These are phyloP conservation scores for Gasterosteus aculeatus DNA, from an alignment of 2,113 vertebrate species.

Conservation along the genomic window DNA sequence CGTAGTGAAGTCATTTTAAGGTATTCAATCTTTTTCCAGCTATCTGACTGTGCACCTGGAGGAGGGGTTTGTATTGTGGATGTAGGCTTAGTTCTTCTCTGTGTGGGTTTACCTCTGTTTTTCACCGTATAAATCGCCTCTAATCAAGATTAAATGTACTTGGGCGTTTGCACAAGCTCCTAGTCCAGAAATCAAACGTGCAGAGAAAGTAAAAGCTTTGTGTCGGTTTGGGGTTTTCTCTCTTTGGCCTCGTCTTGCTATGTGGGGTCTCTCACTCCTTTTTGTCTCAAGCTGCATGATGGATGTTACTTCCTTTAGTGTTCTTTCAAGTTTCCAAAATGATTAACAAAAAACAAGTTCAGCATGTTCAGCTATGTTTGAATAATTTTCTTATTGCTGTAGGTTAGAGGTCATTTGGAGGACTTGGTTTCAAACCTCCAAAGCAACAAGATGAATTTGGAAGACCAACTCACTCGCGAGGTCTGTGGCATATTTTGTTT, in stretches of 20 bases:
- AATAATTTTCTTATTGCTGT: conserved; percentile 31
- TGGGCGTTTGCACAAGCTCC: neutral
- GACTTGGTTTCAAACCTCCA: conserved; percentile 85
- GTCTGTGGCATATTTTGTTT: conserved; percentile 64
- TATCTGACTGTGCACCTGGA: conserved; percentile 77
- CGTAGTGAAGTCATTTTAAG: conserved; percentile 43
- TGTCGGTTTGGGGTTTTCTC: conserved; percentile 9
- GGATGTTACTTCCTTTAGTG: conserved; percentile 40
- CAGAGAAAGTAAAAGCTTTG: conserved; percentile 1
- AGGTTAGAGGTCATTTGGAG: conserved; percentile 86
- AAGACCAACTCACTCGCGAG: conserved; percentile 87
- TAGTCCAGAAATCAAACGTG: conserved; percentile 13
- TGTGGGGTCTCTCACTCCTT: conserved; percentile 39
- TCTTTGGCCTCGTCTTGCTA: conserved; percentile 32
- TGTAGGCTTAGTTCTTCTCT: conserved; percentile 55
- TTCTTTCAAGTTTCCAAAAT: conserved; percentile 15
- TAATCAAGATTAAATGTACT: neutral
- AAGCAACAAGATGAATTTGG: conserved; percentile 85
- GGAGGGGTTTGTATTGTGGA: conserved; percentile 82
- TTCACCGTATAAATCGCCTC: neutral
- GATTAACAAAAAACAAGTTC: neutral
- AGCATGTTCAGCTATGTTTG: neutral
- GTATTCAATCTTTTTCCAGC: conserved; percentile 79
- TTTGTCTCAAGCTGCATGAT: conserved; percentile 57
- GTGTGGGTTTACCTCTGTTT: conserved; percentile 48